A percentile compares a stretch with the other conserved stretches of the same genome.
phyloP scores from a whole-genome alignment of 1,140 invertebrate species.

The Ctenoplectra terminalis region DNA sequence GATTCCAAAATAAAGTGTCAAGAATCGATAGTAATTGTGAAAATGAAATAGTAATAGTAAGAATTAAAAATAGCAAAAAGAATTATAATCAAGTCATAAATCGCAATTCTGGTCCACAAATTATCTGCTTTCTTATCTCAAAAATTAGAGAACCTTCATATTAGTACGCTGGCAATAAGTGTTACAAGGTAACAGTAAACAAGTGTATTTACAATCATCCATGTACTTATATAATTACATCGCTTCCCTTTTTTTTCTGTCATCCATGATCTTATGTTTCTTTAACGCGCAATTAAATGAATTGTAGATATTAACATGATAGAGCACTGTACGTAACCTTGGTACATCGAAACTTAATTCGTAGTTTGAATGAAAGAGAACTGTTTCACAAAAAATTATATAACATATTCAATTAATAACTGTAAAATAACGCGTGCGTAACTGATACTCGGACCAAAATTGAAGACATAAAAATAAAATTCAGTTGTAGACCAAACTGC shows the following conservation, averaged over 20 bases:
- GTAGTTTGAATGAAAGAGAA: not conserved
- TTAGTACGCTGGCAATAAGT: not conserved
- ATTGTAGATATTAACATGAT: not conserved
- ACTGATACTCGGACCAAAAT: too few relatives aligned
- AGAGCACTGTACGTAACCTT: not conserved
- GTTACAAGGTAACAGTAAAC: constrained; percentile 26
- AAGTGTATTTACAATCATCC: not conserved
- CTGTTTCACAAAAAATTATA: too few relatives aligned
- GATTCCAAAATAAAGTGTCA: too few relatives aligned
- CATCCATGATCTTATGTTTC: not conserved
- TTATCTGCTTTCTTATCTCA: not conserved
- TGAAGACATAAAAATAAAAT: too few relatives aligned
- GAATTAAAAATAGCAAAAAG: too few relatives aligned
- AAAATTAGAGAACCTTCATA: not conserved
- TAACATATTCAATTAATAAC: too few relatives aligned
- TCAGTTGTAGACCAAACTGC: too few relatives aligned
- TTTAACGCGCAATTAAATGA: not conserved
- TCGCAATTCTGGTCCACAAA: too few relatives aligned
- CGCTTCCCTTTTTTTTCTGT: not conserved
- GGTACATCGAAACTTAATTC: constrained; percentile 19
- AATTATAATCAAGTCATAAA: too few relatives aligned
- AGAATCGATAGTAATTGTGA: too few relatives aligned
- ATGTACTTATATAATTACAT: constrained; percentile 1
- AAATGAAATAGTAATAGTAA: too few relatives aligned
- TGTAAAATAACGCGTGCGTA: too few relatives aligned